These are phyloP conservation scores for Chelmon rostratus DNA, from an alignment of 2,797 vertebrate species.

Conservation along the genomic window DNA sequence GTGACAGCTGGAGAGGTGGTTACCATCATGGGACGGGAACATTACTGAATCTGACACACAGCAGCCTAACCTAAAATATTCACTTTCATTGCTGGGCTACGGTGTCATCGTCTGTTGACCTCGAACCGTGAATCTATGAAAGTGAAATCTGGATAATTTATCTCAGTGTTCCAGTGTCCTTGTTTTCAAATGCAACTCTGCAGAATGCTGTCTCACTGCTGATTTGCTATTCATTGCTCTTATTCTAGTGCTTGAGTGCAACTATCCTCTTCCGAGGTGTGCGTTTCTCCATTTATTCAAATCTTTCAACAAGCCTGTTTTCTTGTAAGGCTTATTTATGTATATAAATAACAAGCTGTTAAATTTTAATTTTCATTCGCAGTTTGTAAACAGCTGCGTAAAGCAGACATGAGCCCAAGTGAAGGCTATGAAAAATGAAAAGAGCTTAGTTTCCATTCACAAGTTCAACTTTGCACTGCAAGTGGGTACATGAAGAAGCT, in stretches of 20 bases:
- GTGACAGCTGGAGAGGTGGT: constrained; percentile 40
- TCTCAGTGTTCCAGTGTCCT: background rate
- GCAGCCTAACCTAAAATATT: constrained; percentile 2
- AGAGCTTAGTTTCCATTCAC: constrained; percentile 15
- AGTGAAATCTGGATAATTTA: background rate
- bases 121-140: background rate
- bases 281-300: background rate
- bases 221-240: constrained; percentile 13
- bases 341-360: background rate
- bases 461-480: constrained; percentile 31
- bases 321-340: background rate
- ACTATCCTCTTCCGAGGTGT: constrained; percentile 1
- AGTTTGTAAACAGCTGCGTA: constrained; percentile 3
- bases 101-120: background rate
- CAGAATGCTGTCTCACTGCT: constrained; percentile 9
- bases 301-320: background rate
- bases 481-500: constrained; percentile 32
- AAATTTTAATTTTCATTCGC: constrained; percentile 21
- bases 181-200: constrained; percentile 16
- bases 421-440: constrained; percentile 21
- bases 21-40: constrained; percentile 24
- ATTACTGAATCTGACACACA: constrained; percentile 21
- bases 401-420: background rate
- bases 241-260: background rate
- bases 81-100: background rate